Base-by-base conservation (phyloP, 2,113 vertebrate species). In the Xyliphius kryptos region DNA sequence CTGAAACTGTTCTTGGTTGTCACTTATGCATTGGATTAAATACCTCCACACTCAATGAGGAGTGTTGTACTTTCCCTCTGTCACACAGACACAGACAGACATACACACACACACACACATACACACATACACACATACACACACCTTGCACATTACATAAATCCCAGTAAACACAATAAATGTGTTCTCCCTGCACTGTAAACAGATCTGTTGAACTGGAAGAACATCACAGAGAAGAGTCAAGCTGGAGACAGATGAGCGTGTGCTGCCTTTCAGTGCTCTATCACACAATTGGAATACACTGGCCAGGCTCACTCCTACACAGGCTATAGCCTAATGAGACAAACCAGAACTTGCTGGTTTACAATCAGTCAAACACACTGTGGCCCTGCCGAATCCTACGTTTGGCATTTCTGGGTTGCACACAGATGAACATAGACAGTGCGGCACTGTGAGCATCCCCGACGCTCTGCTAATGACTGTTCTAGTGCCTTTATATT, bases 361-460 rank as follows among this genome's bases (percentile, higher is more conserved):
- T 88, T 86, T 88, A 87, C 80, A 85, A 86, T 86, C 80, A 81
- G 76, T 87, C 86, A 87, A 81, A 83, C 80, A 77, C 75, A 70
- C 63, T 65, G 56, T 54, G 43, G 41, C 22, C 16, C 57, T 41
- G 54, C 36, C 40, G 50, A 56, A 32, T 32, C 26, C 26, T 32
- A 32, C 26, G 61, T 40, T 32, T 47, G 53, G 50, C 62, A 67
- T 81, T 76, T 82, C 75, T 71, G 65, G 72, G 67, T 72, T 66
- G 59, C 41, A 19, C 12, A 48, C 20, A 58, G 2, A 38, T 3
- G 13, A 3, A 51, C 57, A 49, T 12, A 32, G 13, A 53, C 44
- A 56, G 19, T 38, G 26, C 36, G 40, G 63, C 43, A 56, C 8
- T 19, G 36, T 13, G 40, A 47, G 50, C 21, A 53, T 14, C 26